Conservation (phyloP, 1,140 invertebrate genomes). For the Caenorhabditis remanei region DNA sequence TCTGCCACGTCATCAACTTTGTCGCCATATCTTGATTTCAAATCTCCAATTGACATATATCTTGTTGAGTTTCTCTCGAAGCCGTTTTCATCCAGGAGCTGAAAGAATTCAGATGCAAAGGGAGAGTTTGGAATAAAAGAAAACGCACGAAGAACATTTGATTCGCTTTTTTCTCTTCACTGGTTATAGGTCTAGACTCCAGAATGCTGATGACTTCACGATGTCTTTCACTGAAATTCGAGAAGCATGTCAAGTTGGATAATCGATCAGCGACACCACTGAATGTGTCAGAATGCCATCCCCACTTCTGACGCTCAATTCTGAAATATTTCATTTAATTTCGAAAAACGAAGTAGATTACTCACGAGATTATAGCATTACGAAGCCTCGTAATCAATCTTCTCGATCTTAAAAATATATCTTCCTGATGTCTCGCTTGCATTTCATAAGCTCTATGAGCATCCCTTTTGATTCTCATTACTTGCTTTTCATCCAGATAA, state of each 20-base stretch:
- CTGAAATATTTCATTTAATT: constrained; percentile 62
- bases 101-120: neutral
- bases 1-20: constrained; percentile 61
- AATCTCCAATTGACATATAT: constrained; percentile 73
- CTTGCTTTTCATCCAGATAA: constrained; percentile 69
- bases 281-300: constrained; percentile 74
- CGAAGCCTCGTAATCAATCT: constrained; percentile 70
- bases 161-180: constrained; percentile 61
- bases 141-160: constrained; percentile 56
- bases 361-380: constrained; percentile 68
- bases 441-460: constrained; percentile 76
- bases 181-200: constrained; percentile 64
- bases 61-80: constrained; percentile 39
- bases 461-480: constrained; percentile 71
- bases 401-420: constrained; percentile 75
- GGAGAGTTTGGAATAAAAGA: neutral
- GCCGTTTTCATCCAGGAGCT: constrained; percentile 58
- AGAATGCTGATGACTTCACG: constrained; percentile 71
- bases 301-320: constrained; percentile 71
- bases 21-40: constrained; percentile 72
- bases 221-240: constrained; percentile 70
- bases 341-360: neutral
- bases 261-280: constrained; percentile 71
- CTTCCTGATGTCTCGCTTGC: constrained; percentile 76
- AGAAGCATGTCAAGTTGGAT: constrained; percentile 68